Conservation (phyloP, 2,797 vertebrate species). For the Danio choprae region DNA sequence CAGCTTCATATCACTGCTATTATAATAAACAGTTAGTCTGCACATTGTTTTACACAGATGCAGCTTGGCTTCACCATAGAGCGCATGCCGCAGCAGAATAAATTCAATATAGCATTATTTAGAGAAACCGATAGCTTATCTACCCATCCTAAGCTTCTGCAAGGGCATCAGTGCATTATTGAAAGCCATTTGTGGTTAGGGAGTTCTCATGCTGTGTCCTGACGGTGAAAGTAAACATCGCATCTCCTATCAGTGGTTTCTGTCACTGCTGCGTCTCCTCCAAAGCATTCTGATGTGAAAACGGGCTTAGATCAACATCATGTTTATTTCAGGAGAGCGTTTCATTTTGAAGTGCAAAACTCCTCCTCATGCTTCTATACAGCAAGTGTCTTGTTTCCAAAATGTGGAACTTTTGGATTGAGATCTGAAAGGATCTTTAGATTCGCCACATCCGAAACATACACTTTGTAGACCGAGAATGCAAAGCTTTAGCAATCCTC, state of each 20-base stretch:
- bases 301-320: constrained; percentile 30
- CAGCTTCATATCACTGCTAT: constrained; percentile 36
- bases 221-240: constrained; percentile 38
- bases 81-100: constrained; percentile 34
- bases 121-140: constrained; percentile 42
- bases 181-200: constrained; percentile 24
- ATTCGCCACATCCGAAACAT: neutral
- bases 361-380: neutral
- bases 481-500: constrained; percentile 3
- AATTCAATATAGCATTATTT: constrained; percentile 44
- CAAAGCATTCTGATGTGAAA: constrained; percentile 32
- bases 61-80: constrained; percentile 7
- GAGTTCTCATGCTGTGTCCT: constrained; percentile 27
- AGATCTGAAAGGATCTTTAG: constrained; percentile 4
- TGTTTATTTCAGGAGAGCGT: constrained; percentile 27
- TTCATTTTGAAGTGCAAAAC: constrained; percentile 20
- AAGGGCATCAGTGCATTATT: constrained; percentile 46
- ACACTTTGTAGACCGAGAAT: neutral
- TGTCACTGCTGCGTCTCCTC: neutral
- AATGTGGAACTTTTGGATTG: constrained; percentile 13
- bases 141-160: constrained; percentile 19
- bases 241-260: constrained; percentile 33
- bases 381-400: neutral
- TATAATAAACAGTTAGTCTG: constrained; percentile 6
- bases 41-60: constrained; percentile 13